These are phyloP conservation scores for Helicoverpa armigera DNA, from an alignment of 1,140 invertebrate species.

Conservation along the genomic window DNA sequence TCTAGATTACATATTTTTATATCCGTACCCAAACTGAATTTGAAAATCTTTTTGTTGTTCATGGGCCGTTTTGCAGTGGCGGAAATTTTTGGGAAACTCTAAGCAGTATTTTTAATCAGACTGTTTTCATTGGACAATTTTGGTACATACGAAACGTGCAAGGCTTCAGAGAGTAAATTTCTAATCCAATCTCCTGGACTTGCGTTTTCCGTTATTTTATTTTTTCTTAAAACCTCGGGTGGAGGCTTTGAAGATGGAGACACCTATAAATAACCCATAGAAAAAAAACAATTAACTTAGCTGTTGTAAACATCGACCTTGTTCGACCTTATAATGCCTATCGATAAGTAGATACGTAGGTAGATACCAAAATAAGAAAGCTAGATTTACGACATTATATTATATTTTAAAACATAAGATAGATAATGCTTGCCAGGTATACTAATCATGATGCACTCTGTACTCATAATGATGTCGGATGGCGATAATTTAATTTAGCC, in stretches of 20 bases:
- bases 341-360: too few relatives aligned
- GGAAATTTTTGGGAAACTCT: conserved; percentile 3
- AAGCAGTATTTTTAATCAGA: conserved; percentile 12
- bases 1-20: too few relatives aligned
- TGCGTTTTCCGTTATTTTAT: not conserved
- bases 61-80: not conserved
- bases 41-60: not conserved
- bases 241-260: too few relatives aligned
- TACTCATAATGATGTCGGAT: conserved; percentile 33
- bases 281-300: too few relatives aligned
- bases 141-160: not conserved
- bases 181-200: not conserved
- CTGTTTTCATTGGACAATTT: not conserved
- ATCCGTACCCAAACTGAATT: not conserved
- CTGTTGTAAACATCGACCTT: too few relatives aligned
- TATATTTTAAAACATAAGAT: not conserved
- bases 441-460: conserved; percentile 2
- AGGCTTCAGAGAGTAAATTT: not conserved
- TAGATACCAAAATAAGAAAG: too few relatives aligned
- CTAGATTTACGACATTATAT: too few relatives aligned
- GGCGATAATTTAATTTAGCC: conserved; percentile 55
- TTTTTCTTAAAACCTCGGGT: too few relatives aligned
- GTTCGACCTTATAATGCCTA: too few relatives aligned
- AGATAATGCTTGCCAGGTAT: not conserved
- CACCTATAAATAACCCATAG: too few relatives aligned